Percentiles rank a stretch among this genome's conserved stretches.
These are phyloP conservation scores for Parasteatoda lunata DNA, from an alignment of 2,888 invertebrate species.

Conservation along the genomic window DNA sequence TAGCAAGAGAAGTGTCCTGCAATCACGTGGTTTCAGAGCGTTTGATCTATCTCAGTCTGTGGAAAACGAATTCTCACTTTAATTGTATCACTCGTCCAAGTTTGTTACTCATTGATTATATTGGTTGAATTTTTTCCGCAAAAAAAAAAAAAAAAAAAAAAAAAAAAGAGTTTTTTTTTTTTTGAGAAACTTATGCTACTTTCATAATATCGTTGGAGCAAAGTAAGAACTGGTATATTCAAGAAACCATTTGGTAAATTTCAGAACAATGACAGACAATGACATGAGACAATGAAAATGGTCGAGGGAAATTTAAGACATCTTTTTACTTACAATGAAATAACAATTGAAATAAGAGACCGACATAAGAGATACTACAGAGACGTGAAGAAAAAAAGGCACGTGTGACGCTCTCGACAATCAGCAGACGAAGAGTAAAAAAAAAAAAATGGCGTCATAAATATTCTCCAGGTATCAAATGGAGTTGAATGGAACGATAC, in stretches of 20 bases:
- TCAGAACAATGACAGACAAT: not conserved
- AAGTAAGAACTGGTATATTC: not conserved
- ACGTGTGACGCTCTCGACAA: not conserved
- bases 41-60: no score
- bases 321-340: not conserved
- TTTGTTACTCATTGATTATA: no score
- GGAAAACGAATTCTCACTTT: no score
- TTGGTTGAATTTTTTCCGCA: no score
- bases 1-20: no score
- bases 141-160: not conserved
- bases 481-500: not conserved
- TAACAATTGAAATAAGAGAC: constrained; percentile 5
- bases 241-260: not conserved
- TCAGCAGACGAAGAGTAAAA: not conserved
- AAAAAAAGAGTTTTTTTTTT: not conserved
- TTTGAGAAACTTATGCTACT: not conserved
- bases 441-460: constrained; percentile 24
- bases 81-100: no score
- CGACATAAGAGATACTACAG: not conserved
- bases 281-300: not conserved
- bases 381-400: not conserved
- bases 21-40: no score
- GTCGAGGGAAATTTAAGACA: not conserved
- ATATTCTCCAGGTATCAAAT: not conserved
- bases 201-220: no score